Evolutionary conservation across 2,888 invertebrate genomes (phyloP), one percentile per base, ranked within the genome.

Genomic region (Neoaliturus tenellus): DNA sequence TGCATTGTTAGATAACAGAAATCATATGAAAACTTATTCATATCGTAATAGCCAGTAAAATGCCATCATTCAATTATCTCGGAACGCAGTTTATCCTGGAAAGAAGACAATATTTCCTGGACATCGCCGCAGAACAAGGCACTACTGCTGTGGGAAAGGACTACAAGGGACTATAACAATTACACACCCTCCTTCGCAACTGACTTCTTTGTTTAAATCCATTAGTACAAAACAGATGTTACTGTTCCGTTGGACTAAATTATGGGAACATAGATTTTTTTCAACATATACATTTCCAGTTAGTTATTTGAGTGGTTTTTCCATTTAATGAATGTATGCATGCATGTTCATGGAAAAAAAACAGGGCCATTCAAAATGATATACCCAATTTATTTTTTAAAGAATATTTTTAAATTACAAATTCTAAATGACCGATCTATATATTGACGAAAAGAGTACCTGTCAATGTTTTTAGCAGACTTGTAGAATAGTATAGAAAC

Each of bases 81-180:
- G 31, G 62, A 55, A 55, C 55, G 55, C 55, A 55, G 25, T 55
- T 23, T 55, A 55, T 55, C 55, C 20, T 20, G 55, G 55, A 62
- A 62, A 62, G 62, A 62, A 31, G 62, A 28, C 62, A 62, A 62
- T 62, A 62, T 62, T 62, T 62, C 62, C 62, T 62, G 31, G 62
- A 62, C 62, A 62, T 62, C 17, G 31, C 28, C 62, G 31, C 31
- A 28, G 62, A 28, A 62, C 62, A 28, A 12, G 4, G 4, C 14
- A 28, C 62, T 23, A n/a, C 48, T 48, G 48, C 14, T n/a, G 31
- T 62, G 62, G 31, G 62, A 62, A 62, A 28, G 1, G 25, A 8
- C 28, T 28, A 62, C 62, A 62, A 62, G 28, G 28, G 62, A 1
- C 12, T 31, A 28, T 62, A 28, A 62, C 62, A 62, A 62, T 62